phyloP scores from a whole-genome alignment of 2,888 invertebrate species.

The Limnephilus marmoratus region DNA sequence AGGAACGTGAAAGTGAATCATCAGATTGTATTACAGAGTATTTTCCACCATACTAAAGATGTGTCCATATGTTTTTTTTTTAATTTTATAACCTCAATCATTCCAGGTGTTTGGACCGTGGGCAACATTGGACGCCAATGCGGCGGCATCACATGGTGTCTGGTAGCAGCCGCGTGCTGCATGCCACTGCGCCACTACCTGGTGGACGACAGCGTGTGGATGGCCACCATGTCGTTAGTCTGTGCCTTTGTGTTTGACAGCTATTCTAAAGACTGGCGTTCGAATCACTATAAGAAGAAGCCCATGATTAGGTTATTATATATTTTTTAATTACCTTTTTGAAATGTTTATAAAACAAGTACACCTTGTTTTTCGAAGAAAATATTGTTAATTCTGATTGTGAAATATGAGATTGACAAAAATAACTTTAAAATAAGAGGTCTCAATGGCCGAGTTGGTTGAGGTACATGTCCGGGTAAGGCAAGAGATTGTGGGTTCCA shows the following conservation, averaged over 20 bases:
- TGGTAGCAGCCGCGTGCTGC: conserved; percentile 81
- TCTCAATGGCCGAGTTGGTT: too few relatives aligned
- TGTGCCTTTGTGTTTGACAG: conserved; percentile 85
- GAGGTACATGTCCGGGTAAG: too few relatives aligned
- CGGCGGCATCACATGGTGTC: conserved; percentile 84
- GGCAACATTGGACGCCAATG: conserved; percentile 93
- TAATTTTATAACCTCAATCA: not conserved
- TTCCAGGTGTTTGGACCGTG: conserved; percentile 90
- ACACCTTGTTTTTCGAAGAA: too few relatives aligned
- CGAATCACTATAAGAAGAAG: conserved; percentile 78
- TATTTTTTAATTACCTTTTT: not conserved
- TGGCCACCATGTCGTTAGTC: conserved; percentile 81
- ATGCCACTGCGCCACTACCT: conserved; percentile 85
- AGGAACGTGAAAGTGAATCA: too few relatives aligned
- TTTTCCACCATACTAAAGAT: too few relatives aligned
- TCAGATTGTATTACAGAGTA: too few relatives aligned
- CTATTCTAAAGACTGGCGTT: conserved; percentile 87
- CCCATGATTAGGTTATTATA: conserved; percentile 69
- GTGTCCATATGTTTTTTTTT: not conserved
- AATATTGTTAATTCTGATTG: too few relatives aligned
- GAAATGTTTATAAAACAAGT: too few relatives aligned
- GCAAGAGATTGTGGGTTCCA: too few relatives aligned
- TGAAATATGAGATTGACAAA: too few relatives aligned
- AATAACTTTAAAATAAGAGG: too few relatives aligned
- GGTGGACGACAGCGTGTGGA: conserved; percentile 85